phyloP scores from a whole-genome alignment of 1,140 invertebrate species.

The Charaxes varanes region DNA sequence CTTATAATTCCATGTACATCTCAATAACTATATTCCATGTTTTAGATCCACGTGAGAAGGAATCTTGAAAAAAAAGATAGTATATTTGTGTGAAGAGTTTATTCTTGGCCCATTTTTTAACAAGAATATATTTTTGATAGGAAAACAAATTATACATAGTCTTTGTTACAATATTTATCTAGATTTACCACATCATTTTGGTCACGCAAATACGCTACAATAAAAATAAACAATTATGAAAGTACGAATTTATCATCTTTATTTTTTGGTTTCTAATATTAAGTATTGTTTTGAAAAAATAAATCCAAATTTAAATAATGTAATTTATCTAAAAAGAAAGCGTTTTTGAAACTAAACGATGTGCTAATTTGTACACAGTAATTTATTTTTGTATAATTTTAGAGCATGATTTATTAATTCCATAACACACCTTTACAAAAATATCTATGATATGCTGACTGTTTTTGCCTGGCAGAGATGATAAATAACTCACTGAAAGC shows the following conservation, averaged over 20 bases:
- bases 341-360: conserved; percentile 1
- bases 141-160: conserved; percentile 18
- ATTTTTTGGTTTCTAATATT: too few relatives aligned
- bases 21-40: neutral
- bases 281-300: too few relatives aligned
- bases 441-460: conserved; percentile 45
- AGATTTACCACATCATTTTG: conserved; percentile 1
- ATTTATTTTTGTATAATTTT: conserved; percentile 26
- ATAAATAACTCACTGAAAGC: too few relatives aligned
- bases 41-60: neutral
- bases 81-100: conserved; percentile 60
- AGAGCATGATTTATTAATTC: conserved; percentile 37
- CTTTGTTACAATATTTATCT: neutral
- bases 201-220: too few relatives aligned
- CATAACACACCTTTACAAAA: conserved; percentile 39
- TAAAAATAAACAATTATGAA: conserved; percentile 14
- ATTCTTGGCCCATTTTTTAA: conserved; percentile 53
- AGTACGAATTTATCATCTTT: too few relatives aligned
- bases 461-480: conserved; percentile 15
- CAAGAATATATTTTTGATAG: conserved; percentile 41
- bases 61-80: conserved; percentile 8
- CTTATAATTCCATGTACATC: neutral
- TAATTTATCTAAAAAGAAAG: too few relatives aligned
- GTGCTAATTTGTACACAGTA: conserved; percentile 7
- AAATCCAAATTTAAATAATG: too few relatives aligned